Conservation (phyloP, 2,888 invertebrate species). For the Tolmerus cingulatus region DNA sequence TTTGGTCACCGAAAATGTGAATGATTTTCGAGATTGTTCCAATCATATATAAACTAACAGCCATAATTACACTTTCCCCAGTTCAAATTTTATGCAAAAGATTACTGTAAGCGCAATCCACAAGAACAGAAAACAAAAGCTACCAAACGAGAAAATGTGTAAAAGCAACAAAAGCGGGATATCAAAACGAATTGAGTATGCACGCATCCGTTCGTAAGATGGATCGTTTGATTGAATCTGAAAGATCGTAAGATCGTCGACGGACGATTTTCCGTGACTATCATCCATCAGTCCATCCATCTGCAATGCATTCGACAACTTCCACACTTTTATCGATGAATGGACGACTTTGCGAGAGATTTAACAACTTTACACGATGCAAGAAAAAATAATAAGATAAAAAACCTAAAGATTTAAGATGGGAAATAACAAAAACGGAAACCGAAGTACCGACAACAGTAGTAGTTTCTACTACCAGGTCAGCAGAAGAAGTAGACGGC, state of each 20-base stretch:
- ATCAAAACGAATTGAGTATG: slow-evolving; percentile 15
- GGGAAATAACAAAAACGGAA: background rate
- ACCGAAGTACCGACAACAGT: background rate
- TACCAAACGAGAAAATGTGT: background rate
- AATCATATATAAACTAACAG: background rate
- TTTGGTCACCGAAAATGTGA: background rate
- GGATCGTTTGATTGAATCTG: slow-evolving; percentile 1
- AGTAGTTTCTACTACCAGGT: background rate
- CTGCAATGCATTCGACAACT: background rate
- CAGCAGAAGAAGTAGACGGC: background rate
- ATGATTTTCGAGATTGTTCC: background rate
- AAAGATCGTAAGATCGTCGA: slow-evolving; percentile 12
- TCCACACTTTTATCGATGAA: slow-evolving; percentile 24
- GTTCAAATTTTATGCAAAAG: background rate
- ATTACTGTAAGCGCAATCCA: background rate
- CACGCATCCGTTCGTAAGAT: background rate
- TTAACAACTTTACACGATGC: slow-evolving; percentile 32
- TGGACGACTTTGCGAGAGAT: slow-evolving; percentile 29
- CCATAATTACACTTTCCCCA: background rate
- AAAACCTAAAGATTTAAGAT: background rate
- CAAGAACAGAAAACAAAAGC: background rate
- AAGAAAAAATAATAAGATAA: background rate
- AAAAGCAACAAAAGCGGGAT: background rate
- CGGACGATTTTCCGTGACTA: background rate
- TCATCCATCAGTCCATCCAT: background rate